Base-by-base conservation (phyloP, 2,797 vertebrate species). In the Semaprochilodus insignis region DNA sequence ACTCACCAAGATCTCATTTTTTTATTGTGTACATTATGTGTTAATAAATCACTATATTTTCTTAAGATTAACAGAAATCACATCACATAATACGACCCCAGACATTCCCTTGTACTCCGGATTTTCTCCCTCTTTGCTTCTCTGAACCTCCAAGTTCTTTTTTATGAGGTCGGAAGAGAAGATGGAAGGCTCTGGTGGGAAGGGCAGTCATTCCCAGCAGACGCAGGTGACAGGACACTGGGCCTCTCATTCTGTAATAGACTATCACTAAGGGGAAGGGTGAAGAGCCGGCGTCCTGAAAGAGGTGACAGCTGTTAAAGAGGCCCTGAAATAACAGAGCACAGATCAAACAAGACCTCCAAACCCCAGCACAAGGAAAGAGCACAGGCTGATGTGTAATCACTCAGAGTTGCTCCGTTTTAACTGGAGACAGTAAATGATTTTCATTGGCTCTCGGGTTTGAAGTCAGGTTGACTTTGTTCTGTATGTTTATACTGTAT, bases 221-320 rank as follows among this genome's bases (percentile, higher is more conserved):
- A 63, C 59, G 75, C 70, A 81, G 36, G 57, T 79, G 83, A 85
- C 76, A 83, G 63, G 11, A 27, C 54, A 62, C 76, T 66, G 77
- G 27, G 74, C 67, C 76, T 66, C 17, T 82, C 72, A 70, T 78
- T 78, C 65, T 75, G 62, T 88, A 88, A 81, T 85, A 78, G 83
- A 40, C 63, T 48, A 72, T 78, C 48, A 44, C 51, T 78, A 25
- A 65, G 57, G 65, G 63, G 25, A 74, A 63, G 62, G 67, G 59
- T 27, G 74, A 59, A 54, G 75, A 74, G 19, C 21, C 13, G 40
- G 34, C 44, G 40, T 51, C 57, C 60, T 36, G 62, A 72, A 81
- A 72, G 65, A 74, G 51, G 51, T 73, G 69, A 81, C 80, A 85
- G 69, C 75, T 85, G 83, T 51, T 71, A 23, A 69, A 27, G 27